Evolutionary conservation across 1,140 invertebrate genomes (phyloP), one percentile per base, ranked within the genome.

Genomic region (Diabrotica virgifera): DNA sequence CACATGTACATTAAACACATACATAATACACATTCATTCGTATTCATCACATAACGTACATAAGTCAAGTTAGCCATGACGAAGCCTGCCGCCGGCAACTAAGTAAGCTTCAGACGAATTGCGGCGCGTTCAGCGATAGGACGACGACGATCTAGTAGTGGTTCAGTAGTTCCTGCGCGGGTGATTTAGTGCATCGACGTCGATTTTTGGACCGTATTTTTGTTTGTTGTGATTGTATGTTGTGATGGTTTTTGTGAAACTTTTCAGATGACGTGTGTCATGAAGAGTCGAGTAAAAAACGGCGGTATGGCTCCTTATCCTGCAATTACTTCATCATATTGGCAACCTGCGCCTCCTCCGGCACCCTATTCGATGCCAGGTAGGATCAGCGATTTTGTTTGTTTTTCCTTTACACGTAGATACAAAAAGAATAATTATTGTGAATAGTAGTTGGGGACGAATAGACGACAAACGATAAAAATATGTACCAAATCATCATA

Each of bases 321-420:
- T 72, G 84, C 89, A 67, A 91, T 91, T 81, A 89, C 86, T 80
- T 86, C 88, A 75, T 86, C 88, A 75, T 91, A 91, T 79, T 91
- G 89, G 89, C 86, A 89, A 72, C 88, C 89, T 66, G 86, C 89
- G 71, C 83, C 87, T 59, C 86, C 87, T 79, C 86, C 86, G 71
- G 87, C 86, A 71, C 89, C 88, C 72, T 90, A 91, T 80, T 84
- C 89, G 71, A 82, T 90, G 75, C 89, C 89, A 90, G 89, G 89
- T 91, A 24, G 24, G 24, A 24, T 24, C 24, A 24, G 4, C 24
- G 24, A 24, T 4, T 24, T 24, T 24, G 24, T 4, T 24, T 24
- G 24, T 24, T 24, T 24, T 24, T 24, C 24, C 4, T 2, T 24
- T 24, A 24, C 24, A 24, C n/a, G n/a, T 24, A 24, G 1, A 24